Evolutionary conservation across 2,888 invertebrate species (phyloP), one percentile per base, ranked within the genome.

Genomic region (Drosophila bunnanda): DNA sequence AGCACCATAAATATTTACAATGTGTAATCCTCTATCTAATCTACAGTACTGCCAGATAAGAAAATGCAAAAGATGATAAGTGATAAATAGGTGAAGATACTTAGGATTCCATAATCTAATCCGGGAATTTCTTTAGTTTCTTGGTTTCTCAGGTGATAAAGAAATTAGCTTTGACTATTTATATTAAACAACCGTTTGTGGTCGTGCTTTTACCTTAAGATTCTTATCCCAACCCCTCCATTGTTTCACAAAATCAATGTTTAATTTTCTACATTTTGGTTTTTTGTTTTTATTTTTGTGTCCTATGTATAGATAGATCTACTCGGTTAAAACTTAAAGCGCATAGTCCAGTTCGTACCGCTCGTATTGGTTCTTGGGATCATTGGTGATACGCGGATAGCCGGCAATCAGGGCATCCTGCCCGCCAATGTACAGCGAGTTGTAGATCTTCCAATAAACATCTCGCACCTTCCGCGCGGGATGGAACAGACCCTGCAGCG

Each of bases 391-490:
- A 80, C 98, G 94, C n/a, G 99, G 99, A 93, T 98, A 99, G 17
- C 98, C 98, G 50, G 98, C 98, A 32, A 99, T 98, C 58, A 99
- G 94, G 1, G 99, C 97, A 92, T 99, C 99, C 92, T 99, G 99
- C 9, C 98, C 99, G 30, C 99, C 99, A 84, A 99, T 99, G 91
- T 99, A 99, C 59, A 99, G 94, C 1, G 99, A 98, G 93, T 99
- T 99, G 75, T 99, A 99, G 82, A 99, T 98, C 93, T 99, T 99
- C 99, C 99, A 99, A 92, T 99, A 99, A 0, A 99, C 99, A 92
- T 99, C 99, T 32, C 99, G 95, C 1, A 99, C 99, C 93, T 99
- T 99, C 65, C 99, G 94, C 9, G 99, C 99, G 1, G 99, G 99
- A 93, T 99, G 99, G 93, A 99, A 99, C 52, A 99, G 93, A 38